Evolutionary conservation across 2,797 vertebrate genomes (phyloP).

Genomic region (Epinephelus coioides): DNA sequence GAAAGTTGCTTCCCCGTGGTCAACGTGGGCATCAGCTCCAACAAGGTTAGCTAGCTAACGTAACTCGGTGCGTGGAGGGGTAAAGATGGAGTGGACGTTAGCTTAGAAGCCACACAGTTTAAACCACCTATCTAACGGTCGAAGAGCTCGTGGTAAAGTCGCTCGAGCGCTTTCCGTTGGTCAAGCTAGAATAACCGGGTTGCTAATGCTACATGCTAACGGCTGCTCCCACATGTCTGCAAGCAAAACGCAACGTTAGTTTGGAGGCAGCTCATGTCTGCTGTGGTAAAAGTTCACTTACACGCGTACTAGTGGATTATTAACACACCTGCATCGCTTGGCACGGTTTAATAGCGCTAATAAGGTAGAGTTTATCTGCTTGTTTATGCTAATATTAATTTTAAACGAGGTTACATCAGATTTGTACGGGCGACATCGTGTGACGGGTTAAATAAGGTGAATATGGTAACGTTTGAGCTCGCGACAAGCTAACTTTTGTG

Average conservation of each 20-base stretch:
- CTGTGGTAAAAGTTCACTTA: conserved; percentile 6
- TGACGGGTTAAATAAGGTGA: not conserved
- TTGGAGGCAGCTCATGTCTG: not conserved
- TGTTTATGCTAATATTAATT: accelerated
- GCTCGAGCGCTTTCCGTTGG: accelerated
- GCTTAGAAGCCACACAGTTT: not conserved
- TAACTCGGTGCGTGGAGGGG: not conserved
- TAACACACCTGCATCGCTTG: not conserved
- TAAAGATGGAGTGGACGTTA: not conserved
- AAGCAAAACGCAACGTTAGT: not conserved
- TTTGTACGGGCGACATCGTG: not conserved
- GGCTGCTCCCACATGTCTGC: conserved; percentile 69
- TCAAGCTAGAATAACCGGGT: not conserved
- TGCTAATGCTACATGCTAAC: conserved; percentile 79
- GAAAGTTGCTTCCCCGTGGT: conserved; percentile 62
- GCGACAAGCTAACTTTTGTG: not conserved
- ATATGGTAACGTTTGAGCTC: not conserved
- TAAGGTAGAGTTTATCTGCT: accelerated
- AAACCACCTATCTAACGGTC: accelerated
- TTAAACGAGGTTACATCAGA: not conserved
- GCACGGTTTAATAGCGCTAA: not conserved
- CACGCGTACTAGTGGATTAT: not conserved
- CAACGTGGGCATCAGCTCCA: conserved; percentile 74
- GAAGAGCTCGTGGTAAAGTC: not conserved
- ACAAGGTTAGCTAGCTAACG: conserved; percentile 53